phyloP scores from a whole-genome alignment of 2,888 invertebrate genomes.

The Terebella lapidaria region DNA sequence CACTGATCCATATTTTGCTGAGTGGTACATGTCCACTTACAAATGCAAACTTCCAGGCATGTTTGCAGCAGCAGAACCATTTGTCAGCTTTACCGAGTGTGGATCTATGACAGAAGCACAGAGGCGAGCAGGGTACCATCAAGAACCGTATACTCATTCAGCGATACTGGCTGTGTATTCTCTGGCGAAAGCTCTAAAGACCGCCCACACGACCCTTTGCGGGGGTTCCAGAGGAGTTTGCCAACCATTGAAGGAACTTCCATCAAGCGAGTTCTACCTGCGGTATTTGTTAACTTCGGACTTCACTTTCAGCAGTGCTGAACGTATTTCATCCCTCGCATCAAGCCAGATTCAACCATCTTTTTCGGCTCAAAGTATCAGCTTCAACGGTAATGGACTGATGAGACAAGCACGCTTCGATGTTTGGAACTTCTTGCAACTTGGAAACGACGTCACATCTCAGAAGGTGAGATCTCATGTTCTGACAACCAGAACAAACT shows the following conservation, averaged over 20 bases:
- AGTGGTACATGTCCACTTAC: slow-evolving; percentile 38
- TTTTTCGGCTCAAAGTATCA: background rate
- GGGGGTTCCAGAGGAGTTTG: slow-evolving; percentile 32
- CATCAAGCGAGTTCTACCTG: slow-evolving; percentile 31
- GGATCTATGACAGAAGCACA: slow-evolving; percentile 19
- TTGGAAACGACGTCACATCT: background rate
- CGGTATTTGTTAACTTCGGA: slow-evolving; percentile 36
- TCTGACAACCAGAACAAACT: no score
- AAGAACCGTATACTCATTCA: slow-evolving; percentile 42
- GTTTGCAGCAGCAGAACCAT: slow-evolving; percentile 25
- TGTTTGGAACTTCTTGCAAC: background rate
- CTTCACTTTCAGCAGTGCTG: slow-evolving; percentile 36
- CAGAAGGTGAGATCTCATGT: background rate
- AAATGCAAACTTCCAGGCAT: slow-evolving; percentile 30
- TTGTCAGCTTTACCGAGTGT: slow-evolving; percentile 25
- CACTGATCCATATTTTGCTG: slow-evolving; percentile 43
- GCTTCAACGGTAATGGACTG: background rate
- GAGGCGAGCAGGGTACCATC: slow-evolving; percentile 30
- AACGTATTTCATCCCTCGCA: slow-evolving; percentile 38
- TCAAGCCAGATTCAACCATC: background rate
- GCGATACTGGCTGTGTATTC: slow-evolving; percentile 42
- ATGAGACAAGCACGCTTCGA: background rate
- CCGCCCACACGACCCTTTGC: slow-evolving; percentile 36
- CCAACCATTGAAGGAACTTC: slow-evolving; percentile 24
- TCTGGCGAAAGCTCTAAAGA: slow-evolving; percentile 39